These are phyloP conservation scores for Tinamus major DNA, from an alignment of 2,797 vertebrate genomes.

Conservation along the genomic window DNA sequence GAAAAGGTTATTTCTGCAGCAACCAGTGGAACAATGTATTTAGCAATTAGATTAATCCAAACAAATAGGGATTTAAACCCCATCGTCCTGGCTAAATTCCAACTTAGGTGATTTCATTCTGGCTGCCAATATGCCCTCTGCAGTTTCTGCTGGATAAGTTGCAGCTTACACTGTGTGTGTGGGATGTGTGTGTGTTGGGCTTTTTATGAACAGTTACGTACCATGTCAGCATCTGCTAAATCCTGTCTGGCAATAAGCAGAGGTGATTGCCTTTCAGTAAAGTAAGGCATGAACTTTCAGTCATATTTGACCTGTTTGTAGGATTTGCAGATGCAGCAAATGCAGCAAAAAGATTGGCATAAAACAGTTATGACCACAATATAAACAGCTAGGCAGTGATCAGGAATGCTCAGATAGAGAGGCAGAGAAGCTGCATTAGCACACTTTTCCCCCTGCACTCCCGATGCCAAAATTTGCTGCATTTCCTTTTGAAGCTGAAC, in stretches of 20 bases:
- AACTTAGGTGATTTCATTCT: conserved; percentile 28
- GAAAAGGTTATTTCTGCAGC: conserved; percentile 46
- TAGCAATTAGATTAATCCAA: conserved; percentile 58
- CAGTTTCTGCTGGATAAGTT: conserved; percentile 31
- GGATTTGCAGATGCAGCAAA: not conserved
- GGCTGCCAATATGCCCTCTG: conserved; percentile 25
- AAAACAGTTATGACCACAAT: not conserved
- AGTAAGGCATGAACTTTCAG: not conserved
- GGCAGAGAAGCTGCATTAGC: not conserved
- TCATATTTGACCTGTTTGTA: not conserved
- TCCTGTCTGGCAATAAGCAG: not conserved
- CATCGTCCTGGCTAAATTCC: conserved; percentile 33
- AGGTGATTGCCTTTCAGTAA: not conserved
- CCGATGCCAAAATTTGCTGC: not conserved
- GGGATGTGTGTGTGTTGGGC: not conserved
- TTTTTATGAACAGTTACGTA: not conserved
- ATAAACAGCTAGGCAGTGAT: not conserved
- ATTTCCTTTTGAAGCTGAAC: not conserved
- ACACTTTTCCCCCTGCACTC: not conserved
- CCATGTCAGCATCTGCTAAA: conserved; percentile 10
- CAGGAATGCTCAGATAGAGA: not conserved
- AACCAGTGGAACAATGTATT: conserved; percentile 40
- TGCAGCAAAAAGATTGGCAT: too few species aligned
- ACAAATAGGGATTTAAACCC: conserved; percentile 43
- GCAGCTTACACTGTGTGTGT: rapidly evolving